A percentile compares a stretch with the other conserved stretches of the same genome.
phyloP scores from a whole-genome alignment of 2,888 invertebrate species.

The Ferdinandea cuprea region DNA sequence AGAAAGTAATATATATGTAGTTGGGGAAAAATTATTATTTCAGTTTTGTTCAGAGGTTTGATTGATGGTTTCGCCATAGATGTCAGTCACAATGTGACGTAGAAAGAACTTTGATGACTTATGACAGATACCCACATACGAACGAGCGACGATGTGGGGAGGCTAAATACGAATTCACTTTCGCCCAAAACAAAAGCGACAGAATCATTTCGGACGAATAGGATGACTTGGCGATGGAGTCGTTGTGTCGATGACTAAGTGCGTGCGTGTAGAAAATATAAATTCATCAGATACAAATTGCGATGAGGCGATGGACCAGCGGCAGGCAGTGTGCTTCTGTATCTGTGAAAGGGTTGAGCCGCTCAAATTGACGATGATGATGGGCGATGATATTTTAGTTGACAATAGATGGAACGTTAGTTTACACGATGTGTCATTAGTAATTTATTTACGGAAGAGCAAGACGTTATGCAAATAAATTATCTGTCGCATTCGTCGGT shows the following conservation, averaged over 20 bases:
- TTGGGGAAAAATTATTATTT: constrained; percentile 56
- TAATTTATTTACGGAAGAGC: constrained; percentile 65
- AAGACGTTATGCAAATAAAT: constrained; percentile 66
- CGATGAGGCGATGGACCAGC: not conserved
- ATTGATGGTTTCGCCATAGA: constrained; percentile 72
- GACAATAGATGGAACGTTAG: constrained; percentile 70
- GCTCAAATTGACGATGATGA: constrained; percentile 37
- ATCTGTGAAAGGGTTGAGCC: constrained; percentile 11
- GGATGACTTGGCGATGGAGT: not conserved
- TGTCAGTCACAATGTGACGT: constrained; percentile 72
- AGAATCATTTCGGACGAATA: not conserved
- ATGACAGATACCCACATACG: constrained; percentile 47
- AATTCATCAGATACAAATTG: constrained; percentile 11
- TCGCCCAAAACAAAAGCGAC: not conserved
- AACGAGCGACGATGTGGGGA: not conserved
- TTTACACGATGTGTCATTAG: constrained; percentile 72
- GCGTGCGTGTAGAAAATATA: constrained; percentile 15
- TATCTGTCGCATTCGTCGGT: constrained; percentile 45
- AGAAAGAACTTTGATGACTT: constrained; percentile 69
- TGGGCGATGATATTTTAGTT: constrained; percentile 67
- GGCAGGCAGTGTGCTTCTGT: not conserved
- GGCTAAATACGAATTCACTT: constrained; percentile 4
- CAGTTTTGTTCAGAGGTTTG: constrained; percentile 55
- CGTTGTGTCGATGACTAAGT: constrained; percentile 48
- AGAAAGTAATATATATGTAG: constrained; percentile 3